These are phyloP conservation scores for Dryobota labecula DNA, from an alignment of 2,888 invertebrate species.

Conservation along the genomic window DNA sequence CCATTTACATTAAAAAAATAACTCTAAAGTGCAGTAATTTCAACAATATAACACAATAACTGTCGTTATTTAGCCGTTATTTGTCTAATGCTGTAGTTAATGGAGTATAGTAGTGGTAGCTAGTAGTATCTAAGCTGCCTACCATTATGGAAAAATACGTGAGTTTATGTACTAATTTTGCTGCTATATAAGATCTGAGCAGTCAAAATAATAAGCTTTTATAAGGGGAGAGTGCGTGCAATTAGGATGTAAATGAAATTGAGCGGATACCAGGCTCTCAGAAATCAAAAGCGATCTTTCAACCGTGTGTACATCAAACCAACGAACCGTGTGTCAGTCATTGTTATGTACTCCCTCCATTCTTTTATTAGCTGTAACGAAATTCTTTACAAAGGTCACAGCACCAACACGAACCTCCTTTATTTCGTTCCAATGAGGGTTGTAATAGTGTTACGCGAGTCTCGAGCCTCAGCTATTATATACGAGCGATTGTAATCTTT, in stretches of 20 bases:
- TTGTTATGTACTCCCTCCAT: constrained; percentile 66
- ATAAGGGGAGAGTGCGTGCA: neutral
- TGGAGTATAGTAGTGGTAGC: too few species aligned
- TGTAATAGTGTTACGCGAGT: constrained; percentile 55
- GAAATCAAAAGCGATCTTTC: constrained; percentile 31
- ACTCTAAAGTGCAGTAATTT: too few species aligned
- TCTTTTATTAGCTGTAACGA: constrained; percentile 80
- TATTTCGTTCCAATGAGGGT: constrained; percentile 70
- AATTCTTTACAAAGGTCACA: constrained; percentile 82
- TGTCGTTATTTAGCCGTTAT: too few species aligned
- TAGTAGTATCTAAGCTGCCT: too few species aligned
- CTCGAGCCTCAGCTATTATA: constrained; percentile 37
- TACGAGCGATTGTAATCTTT: constrained; percentile 60
- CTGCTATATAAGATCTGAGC: neutral
- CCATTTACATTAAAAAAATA: too few species aligned
- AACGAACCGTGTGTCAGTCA: constrained; percentile 44
- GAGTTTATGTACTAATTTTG: neutral
- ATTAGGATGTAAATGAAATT: constrained; percentile 33
- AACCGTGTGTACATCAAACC: constrained; percentile 34
- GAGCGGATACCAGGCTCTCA: constrained; percentile 26
- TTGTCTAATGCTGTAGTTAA: too few species aligned
- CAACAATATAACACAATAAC: too few species aligned
- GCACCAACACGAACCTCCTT: constrained; percentile 75
- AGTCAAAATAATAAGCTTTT: constrained; percentile 11
- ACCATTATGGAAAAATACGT: neutral